phyloP scores from a whole-genome alignment of 1,140 invertebrate genomes.

The Pomacea maculata region DNA sequence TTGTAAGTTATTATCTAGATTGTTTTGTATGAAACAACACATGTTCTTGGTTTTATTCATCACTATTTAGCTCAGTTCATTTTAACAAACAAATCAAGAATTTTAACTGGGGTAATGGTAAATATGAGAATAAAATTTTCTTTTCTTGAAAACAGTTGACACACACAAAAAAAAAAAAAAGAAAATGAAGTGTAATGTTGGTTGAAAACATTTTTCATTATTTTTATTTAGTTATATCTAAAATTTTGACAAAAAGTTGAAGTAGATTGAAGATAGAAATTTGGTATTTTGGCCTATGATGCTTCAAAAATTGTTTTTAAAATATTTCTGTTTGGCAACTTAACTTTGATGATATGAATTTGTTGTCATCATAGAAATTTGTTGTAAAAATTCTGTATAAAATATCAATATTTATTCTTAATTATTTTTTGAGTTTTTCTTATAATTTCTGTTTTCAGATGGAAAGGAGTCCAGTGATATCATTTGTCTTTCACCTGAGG shows the following conservation, averaged over 20 bases:
- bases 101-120: neutral
- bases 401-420: neutral
- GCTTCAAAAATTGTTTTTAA: no score
- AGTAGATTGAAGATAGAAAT: no score
- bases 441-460: conserved; percentile 76
- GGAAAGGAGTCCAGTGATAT: conserved; percentile 98
- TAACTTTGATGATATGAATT: no score
- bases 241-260: no score
- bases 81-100: neutral
- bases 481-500: conserved; percentile 92
- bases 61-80: conserved; percentile 18
- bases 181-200: neutral
- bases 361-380: neutral
- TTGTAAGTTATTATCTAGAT: conserved; percentile 76
- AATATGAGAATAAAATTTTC: neutral
- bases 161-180: neutral
- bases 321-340: no score
- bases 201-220: no score
- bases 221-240: no score
- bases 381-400: neutral
- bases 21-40: neutral
- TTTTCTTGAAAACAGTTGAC: neutral
- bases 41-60: conserved; percentile 27
- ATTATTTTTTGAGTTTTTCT: neutral
- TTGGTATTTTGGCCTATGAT: no score